Percentiles rank a stretch among this genome's conserved stretches.
Evolutionary conservation across 1,140 invertebrate genomes (phyloP).

Genomic region (Pogonus chalceus): DNA sequence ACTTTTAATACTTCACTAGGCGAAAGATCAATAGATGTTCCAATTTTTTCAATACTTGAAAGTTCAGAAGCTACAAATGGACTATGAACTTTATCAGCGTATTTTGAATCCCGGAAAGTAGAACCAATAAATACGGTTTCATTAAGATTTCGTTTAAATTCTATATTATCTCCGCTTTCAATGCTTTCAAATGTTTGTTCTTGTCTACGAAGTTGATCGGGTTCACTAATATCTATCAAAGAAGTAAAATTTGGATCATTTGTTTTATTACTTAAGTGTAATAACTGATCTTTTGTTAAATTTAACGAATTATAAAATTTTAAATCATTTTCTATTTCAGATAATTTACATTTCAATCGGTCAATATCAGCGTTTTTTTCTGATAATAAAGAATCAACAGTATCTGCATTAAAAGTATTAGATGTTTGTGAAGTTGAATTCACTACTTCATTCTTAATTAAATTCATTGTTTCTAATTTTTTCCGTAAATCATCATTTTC

Average conservation of each 20-base stretch:
- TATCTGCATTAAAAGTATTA: constrained; percentile 4
- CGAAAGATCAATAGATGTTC: constrained; percentile 15
- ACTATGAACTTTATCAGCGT: background rate
- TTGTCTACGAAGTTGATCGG: constrained; percentile 33
- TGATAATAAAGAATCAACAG: constrained; percentile 47
- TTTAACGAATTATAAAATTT: constrained; percentile 39
- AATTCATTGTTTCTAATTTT: background rate
- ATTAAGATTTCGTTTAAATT: constrained; percentile 37
- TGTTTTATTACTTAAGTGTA: constrained; percentile 28
- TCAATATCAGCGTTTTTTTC: constrained; percentile 61
- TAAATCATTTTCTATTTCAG: constrained; percentile 40
- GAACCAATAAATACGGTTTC: constrained; percentile 38
- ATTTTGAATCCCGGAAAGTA: constrained; percentile 13
- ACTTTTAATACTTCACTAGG: background rate
- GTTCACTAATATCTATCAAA: constrained; percentile 20
- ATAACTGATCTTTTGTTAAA: constrained; percentile 41
- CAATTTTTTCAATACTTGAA: constrained; percentile 26
- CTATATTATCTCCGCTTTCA: constrained; percentile 17
- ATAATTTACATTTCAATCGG: constrained; percentile 43
- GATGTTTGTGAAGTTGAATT: background rate
- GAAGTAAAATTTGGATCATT: constrained; percentile 39
- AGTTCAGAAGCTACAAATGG: constrained; percentile 21
- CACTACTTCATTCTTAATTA: background rate
- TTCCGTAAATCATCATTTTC: constrained; percentile 34
- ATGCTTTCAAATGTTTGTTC: constrained; percentile 33